A percentile compares a stretch with the other conserved stretches of the same genome.
phyloP scores from a whole-genome alignment of 2,113 vertebrate genomes.

The Poeciliopsis retropinna region DNA sequence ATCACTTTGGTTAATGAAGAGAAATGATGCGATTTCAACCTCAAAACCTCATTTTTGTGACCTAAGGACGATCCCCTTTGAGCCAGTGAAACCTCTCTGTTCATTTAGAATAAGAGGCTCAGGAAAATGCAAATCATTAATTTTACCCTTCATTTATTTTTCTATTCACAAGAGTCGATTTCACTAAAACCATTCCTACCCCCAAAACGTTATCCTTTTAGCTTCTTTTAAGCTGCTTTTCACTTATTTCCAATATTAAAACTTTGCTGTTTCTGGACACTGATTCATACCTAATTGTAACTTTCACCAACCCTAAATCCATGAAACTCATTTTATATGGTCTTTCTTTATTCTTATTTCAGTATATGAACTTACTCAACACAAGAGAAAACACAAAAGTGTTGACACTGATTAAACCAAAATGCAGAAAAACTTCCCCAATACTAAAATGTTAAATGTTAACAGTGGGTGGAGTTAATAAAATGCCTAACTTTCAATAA shows the following conservation, averaged over 20 bases:
- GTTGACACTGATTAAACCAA: no score
- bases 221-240: neutral
- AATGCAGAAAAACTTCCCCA: no score
- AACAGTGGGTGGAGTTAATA: neutral
- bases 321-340: neutral
- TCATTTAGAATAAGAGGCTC: constrained; percentile 41
- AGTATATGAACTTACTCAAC: neutral
- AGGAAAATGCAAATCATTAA: constrained; percentile 29
- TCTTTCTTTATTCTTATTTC: neutral
- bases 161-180: constrained; percentile 4
- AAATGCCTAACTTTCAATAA: neutral
- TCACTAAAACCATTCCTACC: neutral
- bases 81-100: constrained; percentile 10
- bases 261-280: neutral
- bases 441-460: no score
- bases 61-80: constrained; percentile 19
- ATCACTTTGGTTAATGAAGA: constrained; percentile 64
- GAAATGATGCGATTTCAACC: constrained; percentile 58
- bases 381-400: neutral
- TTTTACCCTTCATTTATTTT: constrained; percentile 19
- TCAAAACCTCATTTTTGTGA: constrained; percentile 57
- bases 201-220: neutral
- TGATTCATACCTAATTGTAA: neutral
- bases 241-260: neutral
- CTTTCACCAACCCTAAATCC: neutral